phyloP scores from a whole-genome alignment of 2,888 invertebrate genomes.

The Rugalucina vietnamica region DNA sequence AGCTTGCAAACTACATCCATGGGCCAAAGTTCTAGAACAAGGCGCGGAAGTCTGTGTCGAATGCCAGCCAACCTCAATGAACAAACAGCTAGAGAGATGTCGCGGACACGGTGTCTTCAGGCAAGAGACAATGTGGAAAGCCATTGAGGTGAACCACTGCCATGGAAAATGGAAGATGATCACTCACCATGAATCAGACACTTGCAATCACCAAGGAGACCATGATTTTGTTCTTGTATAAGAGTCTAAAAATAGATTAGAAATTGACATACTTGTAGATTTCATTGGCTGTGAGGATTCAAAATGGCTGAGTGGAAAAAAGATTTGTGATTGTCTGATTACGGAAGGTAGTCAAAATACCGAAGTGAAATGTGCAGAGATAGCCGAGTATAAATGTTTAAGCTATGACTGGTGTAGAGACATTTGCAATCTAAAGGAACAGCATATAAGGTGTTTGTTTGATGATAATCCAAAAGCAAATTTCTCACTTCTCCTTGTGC shows the following conservation, averaged over 20 bases:
- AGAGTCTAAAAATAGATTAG: slow-evolving; percentile 18
- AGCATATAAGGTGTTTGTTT: too few species aligned
- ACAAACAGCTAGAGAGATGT: slow-evolving; percentile 90
- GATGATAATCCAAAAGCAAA: too few species aligned
- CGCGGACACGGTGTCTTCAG: slow-evolving; percentile 93
- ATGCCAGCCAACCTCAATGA: slow-evolving; percentile 92
- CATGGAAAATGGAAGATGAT: slow-evolving; percentile 93
- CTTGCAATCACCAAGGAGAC: slow-evolving; percentile 79
- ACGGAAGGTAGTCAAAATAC: too few species aligned
- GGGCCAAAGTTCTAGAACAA: slow-evolving; percentile 71
- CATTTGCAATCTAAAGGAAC: too few species aligned
- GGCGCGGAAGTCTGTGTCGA: slow-evolving; percentile 92
- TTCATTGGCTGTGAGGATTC: not conserved
- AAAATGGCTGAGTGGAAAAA: not conserved
- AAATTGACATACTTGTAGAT: not conserved
- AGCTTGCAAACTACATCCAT: slow-evolving; percentile 83
- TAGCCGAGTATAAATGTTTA: too few species aligned
- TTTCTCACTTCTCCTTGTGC: too few species aligned
- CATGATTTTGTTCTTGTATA: slow-evolving; percentile 64
- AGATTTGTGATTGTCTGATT: too few species aligned
- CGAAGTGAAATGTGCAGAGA: too few species aligned
- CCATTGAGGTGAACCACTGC: slow-evolving; percentile 93
- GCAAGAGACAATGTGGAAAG: slow-evolving; percentile 92
- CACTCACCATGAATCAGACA: slow-evolving; percentile 79
- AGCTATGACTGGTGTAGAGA: too few species aligned